Evolutionary conservation across 2,888 invertebrate species (phyloP).

Genomic region (Microplitis deprimator): DNA sequence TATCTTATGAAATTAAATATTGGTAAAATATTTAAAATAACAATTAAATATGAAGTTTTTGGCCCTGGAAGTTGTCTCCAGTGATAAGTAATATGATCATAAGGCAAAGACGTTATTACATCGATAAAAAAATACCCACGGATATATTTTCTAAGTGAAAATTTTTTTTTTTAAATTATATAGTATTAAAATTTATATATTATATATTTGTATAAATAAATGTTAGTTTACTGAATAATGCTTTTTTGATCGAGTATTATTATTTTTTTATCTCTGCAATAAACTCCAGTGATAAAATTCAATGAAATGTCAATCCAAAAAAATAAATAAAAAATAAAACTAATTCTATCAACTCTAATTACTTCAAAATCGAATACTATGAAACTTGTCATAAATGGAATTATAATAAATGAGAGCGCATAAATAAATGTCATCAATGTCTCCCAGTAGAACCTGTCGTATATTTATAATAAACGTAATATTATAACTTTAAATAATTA

Average conservation of each 20-base stretch:
- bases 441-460: slow-evolving; percentile 64
- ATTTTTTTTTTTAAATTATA: not conserved
- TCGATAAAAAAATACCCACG: slow-evolving; percentile 59
- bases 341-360: slow-evolving; percentile 56
- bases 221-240: slow-evolving; percentile 58
- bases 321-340: slow-evolving; percentile 58
- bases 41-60: slow-evolving; percentile 48
- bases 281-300: slow-evolving; percentile 60
- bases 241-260: slow-evolving; percentile 54
- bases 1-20: slow-evolving; percentile 62
- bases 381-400: slow-evolving; percentile 63
- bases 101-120: slow-evolving; percentile 63
- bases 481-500: not conserved
- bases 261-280: slow-evolving; percentile 46
- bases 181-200: not conserved
- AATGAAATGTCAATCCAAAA: slow-evolving; percentile 64
- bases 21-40: slow-evolving; percentile 60
- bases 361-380: slow-evolving; percentile 58
- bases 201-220: slow-evolving; percentile 10
- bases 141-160: slow-evolving; percentile 55
- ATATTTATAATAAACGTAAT: not conserved
- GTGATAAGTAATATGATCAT: slow-evolving; percentile 59
- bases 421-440: slow-evolving; percentile 60
- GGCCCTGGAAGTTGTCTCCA: slow-evolving; percentile 61
- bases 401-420: slow-evolving; percentile 58